phyloP scores from a whole-genome alignment of 2,888 invertebrate genomes.

The Serrognathus titanus region DNA sequence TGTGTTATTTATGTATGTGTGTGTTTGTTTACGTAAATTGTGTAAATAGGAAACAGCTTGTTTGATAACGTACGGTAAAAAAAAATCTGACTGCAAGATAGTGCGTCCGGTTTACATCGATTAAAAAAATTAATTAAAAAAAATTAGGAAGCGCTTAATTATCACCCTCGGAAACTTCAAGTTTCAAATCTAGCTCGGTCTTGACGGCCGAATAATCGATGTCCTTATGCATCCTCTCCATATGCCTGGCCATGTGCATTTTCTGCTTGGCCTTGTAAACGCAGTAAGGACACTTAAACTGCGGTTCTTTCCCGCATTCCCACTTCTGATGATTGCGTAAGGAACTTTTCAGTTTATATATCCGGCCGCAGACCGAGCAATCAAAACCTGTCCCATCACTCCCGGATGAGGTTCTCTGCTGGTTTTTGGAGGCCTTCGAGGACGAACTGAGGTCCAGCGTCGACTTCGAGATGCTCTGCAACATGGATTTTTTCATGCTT shows the following conservation, averaged over 20 bases:
- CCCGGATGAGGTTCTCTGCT: slow-evolving; percentile 9
- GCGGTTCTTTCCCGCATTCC: slow-evolving; percentile 83
- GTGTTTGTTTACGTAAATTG: neutral
- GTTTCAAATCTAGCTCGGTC: slow-evolving; percentile 36
- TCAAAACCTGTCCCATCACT: slow-evolving; percentile 58
- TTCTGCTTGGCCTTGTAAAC: slow-evolving; percentile 81
- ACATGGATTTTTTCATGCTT: slow-evolving; percentile 48
- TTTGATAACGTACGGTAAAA: neutral
- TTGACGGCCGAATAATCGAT: slow-evolving; percentile 45
- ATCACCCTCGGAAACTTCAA: slow-evolving; percentile 30
- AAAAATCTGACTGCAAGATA: too few species aligned
- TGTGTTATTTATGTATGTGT: neutral
- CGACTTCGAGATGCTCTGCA: slow-evolving; percentile 33
- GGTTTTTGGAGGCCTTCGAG: slow-evolving; percentile 28
- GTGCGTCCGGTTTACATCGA: neutral
- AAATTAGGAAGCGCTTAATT: slow-evolving; percentile 20
- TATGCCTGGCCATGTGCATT: slow-evolving; percentile 79
- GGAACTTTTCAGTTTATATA: slow-evolving; percentile 84
- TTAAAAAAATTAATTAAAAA: slow-evolving; percentile 8
- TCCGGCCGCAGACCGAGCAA: slow-evolving; percentile 78
- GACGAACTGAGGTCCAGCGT: slow-evolving; percentile 27
- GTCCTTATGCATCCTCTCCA: slow-evolving; percentile 75
- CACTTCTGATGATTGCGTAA: slow-evolving; percentile 80
- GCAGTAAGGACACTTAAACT: slow-evolving; percentile 79
- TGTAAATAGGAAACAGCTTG: neutral